phyloP scores from a whole-genome alignment of 2,113 vertebrate species.

The Lichenostomus cassidix region DNA sequence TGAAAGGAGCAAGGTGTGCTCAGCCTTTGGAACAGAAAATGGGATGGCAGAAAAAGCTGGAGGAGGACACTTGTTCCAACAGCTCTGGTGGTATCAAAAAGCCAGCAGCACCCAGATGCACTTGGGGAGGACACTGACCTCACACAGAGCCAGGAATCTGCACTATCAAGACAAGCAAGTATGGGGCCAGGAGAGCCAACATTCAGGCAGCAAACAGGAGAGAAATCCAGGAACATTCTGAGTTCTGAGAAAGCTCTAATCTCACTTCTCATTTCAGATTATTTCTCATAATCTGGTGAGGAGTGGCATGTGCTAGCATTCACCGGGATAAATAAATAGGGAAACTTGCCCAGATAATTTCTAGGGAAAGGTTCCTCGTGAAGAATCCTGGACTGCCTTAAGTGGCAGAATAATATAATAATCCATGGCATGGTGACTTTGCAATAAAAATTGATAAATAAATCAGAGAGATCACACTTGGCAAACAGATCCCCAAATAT shows the following conservation, averaged over 20 bases:
- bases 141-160: neutral
- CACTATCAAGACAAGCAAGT: neutral
- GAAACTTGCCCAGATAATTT: neutral
- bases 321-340: neutral
- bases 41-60: neutral
- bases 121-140: neutral
- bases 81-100: neutral
- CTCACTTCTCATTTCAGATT: neutral
- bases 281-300: neutral
- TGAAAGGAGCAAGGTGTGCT: neutral
- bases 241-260: neutral
- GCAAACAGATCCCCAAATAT: neutral
- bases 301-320: fast-evolving
- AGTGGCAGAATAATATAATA: neutral
- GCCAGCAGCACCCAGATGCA: neutral
- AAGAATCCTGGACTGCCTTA: neutral
- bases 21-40: constrained; percentile 8
- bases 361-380: neutral
- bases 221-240: neutral
- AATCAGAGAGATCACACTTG: neutral
- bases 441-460: neutral
- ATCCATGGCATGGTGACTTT: neutral
- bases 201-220: neutral
- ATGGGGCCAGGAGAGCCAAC: neutral
- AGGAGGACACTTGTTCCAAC: neutral